A percentile compares a stretch with the other conserved stretches of the same genome.
phyloP scores from a whole-genome alignment of 2,113 vertebrate species.

The Sinocyclocheilus rhinocerous region DNA sequence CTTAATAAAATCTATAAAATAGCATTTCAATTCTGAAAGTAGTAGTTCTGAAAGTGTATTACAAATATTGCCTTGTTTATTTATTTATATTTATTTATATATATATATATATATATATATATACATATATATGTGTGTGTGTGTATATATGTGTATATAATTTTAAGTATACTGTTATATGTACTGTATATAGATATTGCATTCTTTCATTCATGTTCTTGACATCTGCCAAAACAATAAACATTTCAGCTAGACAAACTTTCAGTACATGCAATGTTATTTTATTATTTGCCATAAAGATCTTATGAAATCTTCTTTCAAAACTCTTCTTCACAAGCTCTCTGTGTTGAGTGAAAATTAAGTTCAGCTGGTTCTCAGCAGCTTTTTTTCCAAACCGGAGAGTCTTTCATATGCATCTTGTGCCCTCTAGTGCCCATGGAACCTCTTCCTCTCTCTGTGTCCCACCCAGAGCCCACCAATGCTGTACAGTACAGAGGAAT shows the following conservation, averaged over 20 bases:
- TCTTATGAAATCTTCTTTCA: neutral
- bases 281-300: constrained; percentile 9
- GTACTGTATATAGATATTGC: neutral
- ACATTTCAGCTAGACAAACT: neutral
- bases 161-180: too few relatives aligned
- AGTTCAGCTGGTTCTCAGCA: neutral
- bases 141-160: too few relatives aligned
- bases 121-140: too few relatives aligned
- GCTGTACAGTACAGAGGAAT: constrained; percentile 8
- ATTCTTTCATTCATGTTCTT: neutral
- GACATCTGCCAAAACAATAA: constrained; percentile 2
- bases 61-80: too few relatives aligned
- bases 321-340: neutral
- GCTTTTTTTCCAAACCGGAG: neutral
- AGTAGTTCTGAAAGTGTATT: too few relatives aligned
- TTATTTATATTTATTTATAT: too few relatives aligned
- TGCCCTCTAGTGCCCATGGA: constrained; percentile 61
- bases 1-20: too few relatives aligned
- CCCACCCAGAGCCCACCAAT: neutral
- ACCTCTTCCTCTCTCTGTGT: neutral
- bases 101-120: too few relatives aligned
- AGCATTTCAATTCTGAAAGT: too few relatives aligned
- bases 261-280: neutral
- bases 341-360: neutral
- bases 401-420: constrained; percentile 52